These are phyloP conservation scores for Epizoanthus scotinus DNA, from an alignment of 92 coral and sea anemone species.

Conservation along the genomic window DNA sequence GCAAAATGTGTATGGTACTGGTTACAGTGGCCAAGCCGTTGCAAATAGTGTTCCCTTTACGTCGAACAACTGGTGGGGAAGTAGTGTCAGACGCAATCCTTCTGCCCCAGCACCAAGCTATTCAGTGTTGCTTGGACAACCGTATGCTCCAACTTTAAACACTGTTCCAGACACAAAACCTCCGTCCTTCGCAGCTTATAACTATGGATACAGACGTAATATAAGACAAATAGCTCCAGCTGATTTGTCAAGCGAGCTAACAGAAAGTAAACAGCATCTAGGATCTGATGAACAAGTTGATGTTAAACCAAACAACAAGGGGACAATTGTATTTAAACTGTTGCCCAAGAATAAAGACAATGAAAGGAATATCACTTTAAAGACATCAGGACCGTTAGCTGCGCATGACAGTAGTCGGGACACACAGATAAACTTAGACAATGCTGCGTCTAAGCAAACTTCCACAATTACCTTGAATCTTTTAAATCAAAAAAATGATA, in stretches of 20 bases:
- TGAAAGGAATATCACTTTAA: not conserved
- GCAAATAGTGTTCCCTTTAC: not conserved
- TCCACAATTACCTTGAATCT: slow-evolving; percentile 21
- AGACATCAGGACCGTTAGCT: not conserved
- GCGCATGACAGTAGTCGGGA: not conserved
- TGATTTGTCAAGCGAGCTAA: not conserved
- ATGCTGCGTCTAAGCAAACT: not conserved
- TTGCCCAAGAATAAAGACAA: not conserved
- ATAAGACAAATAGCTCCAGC: not conserved
- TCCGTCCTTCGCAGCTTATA: not conserved
- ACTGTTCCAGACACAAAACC: not conserved
- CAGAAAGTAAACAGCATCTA: not conserved
- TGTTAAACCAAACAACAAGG: slow-evolving; percentile 16
- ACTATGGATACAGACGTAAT: not conserved
- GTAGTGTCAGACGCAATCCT: not conserved
- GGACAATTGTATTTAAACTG: slow-evolving; percentile 23
- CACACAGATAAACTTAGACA: not conserved
- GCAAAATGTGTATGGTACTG: not conserved
- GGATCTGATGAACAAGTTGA: not conserved
- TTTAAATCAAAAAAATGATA: not conserved
- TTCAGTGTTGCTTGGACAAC: not conserved
- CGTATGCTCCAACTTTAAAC: not conserved
- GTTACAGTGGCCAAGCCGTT: not conserved
- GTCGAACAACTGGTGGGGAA: slow-evolving; percentile 20
- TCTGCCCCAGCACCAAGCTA: not conserved